A percentile compares a stretch with the other conserved stretches of the same genome.
Conservation (phyloP, 2,113 vertebrate species). For the Martes martes region DNA sequence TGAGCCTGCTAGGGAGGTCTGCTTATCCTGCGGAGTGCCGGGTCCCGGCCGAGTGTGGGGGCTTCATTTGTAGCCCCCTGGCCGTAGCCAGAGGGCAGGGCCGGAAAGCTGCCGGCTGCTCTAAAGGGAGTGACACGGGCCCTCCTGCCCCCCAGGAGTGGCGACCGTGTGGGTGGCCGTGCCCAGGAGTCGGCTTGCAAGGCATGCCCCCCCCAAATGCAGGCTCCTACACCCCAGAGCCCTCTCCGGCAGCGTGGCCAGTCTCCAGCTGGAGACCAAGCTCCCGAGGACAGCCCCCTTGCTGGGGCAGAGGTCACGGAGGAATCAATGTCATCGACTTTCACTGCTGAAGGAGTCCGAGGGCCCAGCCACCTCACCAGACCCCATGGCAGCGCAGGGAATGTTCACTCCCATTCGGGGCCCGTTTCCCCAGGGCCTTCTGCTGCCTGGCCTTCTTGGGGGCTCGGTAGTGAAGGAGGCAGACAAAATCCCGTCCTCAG, state of each 20-base stretch:
- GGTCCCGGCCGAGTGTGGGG: neutral
- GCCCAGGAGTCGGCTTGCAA: rapidly evolving
- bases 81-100: neutral
- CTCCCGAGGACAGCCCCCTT: neutral
- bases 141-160: too few relatives aligned
- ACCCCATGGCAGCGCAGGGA: rapidly evolving
- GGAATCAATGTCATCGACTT: slow-evolving; percentile 53
- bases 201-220: neutral
- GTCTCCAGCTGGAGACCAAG: neutral
- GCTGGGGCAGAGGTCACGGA: slow-evolving; percentile 27
- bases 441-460: rapidly evolving
- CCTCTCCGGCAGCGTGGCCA: rapidly evolving
- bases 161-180: rapidly evolving
- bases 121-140: rapidly evolving
- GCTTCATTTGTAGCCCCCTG: rapidly evolving
- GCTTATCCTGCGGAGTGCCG: neutral
- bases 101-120: neutral
- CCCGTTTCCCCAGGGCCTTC: neutral
- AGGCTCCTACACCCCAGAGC: neutral
- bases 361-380: neutral
- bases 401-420: neutral
- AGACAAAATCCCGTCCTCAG: neutral
- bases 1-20: neutral
- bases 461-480: rapidly evolving
- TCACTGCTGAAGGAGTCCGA: neutral